A percentile compares a stretch with the other conserved stretches of the same genome.
phyloP scores from a whole-genome alignment of 2,888 invertebrate genomes.

The Hypsopygia costalis region DNA sequence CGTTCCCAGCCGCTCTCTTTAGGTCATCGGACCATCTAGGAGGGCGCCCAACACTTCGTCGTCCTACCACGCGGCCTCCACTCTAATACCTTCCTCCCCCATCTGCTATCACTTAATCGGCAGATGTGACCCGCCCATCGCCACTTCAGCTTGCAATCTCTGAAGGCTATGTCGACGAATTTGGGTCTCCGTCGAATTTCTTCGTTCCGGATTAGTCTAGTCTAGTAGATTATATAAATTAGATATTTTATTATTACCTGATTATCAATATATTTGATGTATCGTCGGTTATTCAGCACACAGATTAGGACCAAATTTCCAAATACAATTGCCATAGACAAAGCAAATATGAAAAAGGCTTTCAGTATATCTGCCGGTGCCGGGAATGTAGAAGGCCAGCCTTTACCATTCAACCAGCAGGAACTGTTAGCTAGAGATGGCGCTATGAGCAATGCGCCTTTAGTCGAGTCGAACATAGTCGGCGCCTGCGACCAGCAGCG shows the following conservation, averaged over 20 bases:
- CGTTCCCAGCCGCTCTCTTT: no score
- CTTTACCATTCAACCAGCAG: slow-evolving; percentile 86
- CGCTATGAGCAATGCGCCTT: slow-evolving; percentile 87
- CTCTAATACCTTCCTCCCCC: no score
- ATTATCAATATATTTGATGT: slow-evolving; percentile 92
- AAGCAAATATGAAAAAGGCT: slow-evolving; percentile 86
- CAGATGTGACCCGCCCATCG: no score
- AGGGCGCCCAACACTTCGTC: no score
- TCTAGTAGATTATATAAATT: no score
- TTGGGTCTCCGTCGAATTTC: no score
- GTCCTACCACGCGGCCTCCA: no score
- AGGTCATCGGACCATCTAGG: no score
- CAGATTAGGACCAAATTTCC: slow-evolving; percentile 90
- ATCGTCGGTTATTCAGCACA: slow-evolving; percentile 90
- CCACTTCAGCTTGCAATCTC: no score
- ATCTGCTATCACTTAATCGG: no score
- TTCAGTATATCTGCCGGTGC: slow-evolving; percentile 87
- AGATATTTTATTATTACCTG: slow-evolving; percentile 80
- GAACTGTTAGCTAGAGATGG: slow-evolving; percentile 91
- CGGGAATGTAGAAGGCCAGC: slow-evolving; percentile 83
- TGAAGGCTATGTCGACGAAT: no score
- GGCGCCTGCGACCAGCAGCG: slow-evolving; percentile 70
- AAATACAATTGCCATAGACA: slow-evolving; percentile 89
- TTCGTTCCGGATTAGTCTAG: no score
- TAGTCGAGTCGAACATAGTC: slow-evolving; percentile 83